Conservation (phyloP, 1,140 invertebrate genomes). For the Leptoteleia sp. region DNA sequence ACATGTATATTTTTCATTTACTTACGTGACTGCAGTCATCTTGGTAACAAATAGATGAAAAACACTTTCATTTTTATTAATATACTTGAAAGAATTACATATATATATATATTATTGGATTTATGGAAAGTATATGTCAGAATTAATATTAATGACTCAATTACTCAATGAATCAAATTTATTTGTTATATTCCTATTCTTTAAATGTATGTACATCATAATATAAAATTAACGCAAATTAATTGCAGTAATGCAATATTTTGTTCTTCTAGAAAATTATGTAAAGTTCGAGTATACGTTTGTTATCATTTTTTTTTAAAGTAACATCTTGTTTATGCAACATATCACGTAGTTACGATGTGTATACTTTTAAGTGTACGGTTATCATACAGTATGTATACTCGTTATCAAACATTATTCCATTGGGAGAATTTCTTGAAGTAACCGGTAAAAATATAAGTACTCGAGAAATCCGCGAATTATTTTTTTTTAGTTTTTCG, state of each 20-base stretch:
- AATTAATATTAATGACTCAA: no score
- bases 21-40: no score
- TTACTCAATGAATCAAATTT: conserved; percentile 54
- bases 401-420: conserved; percentile 44
- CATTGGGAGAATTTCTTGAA: conserved; percentile 25
- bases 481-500: conserved; percentile 19
- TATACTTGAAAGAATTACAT: no score
- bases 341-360: conserved; percentile 15
- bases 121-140: no score
- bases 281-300: conserved; percentile 18
- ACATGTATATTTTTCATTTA: no score
- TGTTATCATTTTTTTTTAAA: conserved; percentile 12
- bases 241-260: conserved; percentile 6
- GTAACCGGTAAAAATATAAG: conserved; percentile 42
- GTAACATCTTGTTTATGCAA: conserved; percentile 38
- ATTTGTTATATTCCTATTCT: conserved; percentile 43
- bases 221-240: conserved; percentile 47
- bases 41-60: no score
- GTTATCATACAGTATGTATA: conserved; percentile 56
- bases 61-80: no score
- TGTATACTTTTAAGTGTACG: conserved; percentile 28
- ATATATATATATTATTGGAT: no score
- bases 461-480: conserved; percentile 33
- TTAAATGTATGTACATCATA: conserved; percentile 47
- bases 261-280: conserved; percentile 16